A percentile compares a stretch with the other conserved stretches of the same genome.
These are phyloP conservation scores for Ormyrus nitidulus DNA, from an alignment of 2,888 invertebrate genomes.

Conservation along the genomic window DNA sequence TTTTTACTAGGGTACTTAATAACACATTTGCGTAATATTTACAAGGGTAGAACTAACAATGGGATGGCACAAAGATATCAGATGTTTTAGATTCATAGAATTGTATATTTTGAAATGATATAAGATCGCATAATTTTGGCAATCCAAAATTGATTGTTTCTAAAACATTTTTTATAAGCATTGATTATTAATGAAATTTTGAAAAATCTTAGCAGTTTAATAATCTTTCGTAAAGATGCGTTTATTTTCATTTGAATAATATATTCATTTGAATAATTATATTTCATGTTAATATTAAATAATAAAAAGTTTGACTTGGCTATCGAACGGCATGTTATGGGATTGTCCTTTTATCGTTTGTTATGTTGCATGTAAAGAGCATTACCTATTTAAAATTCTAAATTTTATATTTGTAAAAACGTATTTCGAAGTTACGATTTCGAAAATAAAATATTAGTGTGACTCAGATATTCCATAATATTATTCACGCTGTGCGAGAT, in stretches of 20 bases:
- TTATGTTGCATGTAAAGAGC: conserved; percentile 33
- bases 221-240: conserved; percentile 38
- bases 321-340: conserved; percentile 49
- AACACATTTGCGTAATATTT: conserved; percentile 25
- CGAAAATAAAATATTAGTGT: conserved; percentile 9
- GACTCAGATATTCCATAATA: conserved; percentile 21
- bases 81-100: conserved; percentile 40
- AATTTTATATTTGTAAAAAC: conserved; percentile 24
- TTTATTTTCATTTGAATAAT: conserved; percentile 45
- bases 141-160: conserved; percentile 66
- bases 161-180: conserved; percentile 50
- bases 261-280: conserved; percentile 52
- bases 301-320: conserved; percentile 38
- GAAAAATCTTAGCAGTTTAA: conserved; percentile 39
- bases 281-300: conserved; percentile 55
- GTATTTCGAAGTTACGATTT: conserved; percentile 22
- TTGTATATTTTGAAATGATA: conserved; percentile 49
- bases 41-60: conserved; percentile 14
- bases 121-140: conserved; percentile 59
- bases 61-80: conserved; percentile 49
- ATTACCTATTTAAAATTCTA: conserved; percentile 29
- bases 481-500: conserved; percentile 19
- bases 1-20: conserved; percentile 31
- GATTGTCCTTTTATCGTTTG: conserved; percentile 27
- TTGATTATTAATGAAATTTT: conserved; percentile 40